Evolutionary conservation across 2,888 invertebrate species (phyloP), one percentile per base, ranked within the genome.

Genomic region (Nemurella pictetii): DNA sequence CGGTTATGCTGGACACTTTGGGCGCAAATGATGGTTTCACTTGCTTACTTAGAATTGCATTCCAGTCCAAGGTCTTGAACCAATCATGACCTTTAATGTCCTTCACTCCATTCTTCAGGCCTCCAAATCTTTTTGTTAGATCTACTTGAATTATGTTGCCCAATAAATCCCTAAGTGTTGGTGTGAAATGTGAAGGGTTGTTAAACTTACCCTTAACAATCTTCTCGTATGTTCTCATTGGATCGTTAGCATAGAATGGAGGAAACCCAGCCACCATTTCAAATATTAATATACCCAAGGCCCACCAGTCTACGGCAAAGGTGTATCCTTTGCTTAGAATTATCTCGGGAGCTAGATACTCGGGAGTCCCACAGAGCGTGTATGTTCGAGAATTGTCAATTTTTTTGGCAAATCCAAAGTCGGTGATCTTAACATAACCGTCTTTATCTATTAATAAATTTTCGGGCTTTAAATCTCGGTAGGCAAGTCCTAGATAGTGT

Each of bases 381-480:
- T 84, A 85, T 1, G 85, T 85, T 77, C 85, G 29, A 27, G 20
- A 12, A 73, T 75, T 77, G n/a, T 83, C 82, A 15, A 85, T 78
- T 84, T 83, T 85, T 30, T 86, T 85, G 29, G 84, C 84, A 81
- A 86, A 86, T 27, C 86, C 86, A 32, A 87, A 55, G 78, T 87
- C 86, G 5, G 84, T 83, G n/a, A 87, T 27, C 77, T 86, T 87
- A 26, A 87, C 27, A 80, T 87, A 86, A n/a, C 87, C 87, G 12
- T 29, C 78, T 27, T 15, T n/a, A 78, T 85, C 85, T 55, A 87
- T 85, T 27, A 86, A n/a, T 12, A 87, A 84, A 77, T 86, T 86
- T 36, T 87, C 87, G 3, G 86, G 87, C 80, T 86, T 87, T 26
- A 87, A 35, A 80, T 87, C 87, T 4, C 87, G 84, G 55, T 87